These are phyloP conservation scores for Symphodus melops DNA, from an alignment of 2,113 vertebrate genomes.

Conservation along the genomic window DNA sequence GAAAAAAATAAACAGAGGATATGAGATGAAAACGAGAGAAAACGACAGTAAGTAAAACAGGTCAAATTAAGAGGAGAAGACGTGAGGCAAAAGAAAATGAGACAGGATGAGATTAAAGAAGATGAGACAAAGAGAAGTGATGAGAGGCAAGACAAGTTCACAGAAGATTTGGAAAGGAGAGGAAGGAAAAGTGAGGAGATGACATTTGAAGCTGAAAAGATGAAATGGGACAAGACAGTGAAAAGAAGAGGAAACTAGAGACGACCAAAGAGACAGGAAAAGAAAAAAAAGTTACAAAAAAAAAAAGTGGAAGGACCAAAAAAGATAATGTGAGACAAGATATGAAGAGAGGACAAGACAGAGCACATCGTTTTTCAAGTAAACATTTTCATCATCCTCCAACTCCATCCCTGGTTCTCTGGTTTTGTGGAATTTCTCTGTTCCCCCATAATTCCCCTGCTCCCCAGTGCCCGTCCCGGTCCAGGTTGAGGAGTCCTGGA, in stretches of 20 bases:
- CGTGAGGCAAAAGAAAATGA: not conserved
- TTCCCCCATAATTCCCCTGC: constrained; percentile 21
- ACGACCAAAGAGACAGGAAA: too few species aligned
- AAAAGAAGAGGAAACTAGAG: too few species aligned
- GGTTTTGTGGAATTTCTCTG: not conserved
- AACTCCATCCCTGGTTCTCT: not conserved
- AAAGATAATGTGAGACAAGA: not conserved
- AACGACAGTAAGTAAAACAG: too few species aligned
- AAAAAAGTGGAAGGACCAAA: too few species aligned
- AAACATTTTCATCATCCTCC: constrained; percentile 34
- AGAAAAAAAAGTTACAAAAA: not conserved
- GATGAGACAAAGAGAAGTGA: not conserved
- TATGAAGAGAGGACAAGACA: not conserved
- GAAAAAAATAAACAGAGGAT: not conserved
- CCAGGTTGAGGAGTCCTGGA: constrained; percentile 50
- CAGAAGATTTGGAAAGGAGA: not conserved
- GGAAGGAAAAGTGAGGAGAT: not conserved
- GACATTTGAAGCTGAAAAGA: not conserved
- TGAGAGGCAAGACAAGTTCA: not conserved
- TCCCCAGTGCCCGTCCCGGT: constrained; percentile 45
- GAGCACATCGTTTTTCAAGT: not conserved
- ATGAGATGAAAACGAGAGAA: not conserved
- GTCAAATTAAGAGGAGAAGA: not conserved
- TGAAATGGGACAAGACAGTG: not conserved
- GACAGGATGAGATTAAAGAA: not conserved